Evolutionary conservation across 2,888 invertebrate genomes (phyloP), one percentile per base, ranked within the genome.

Genomic region (Poecilus cupreus): DNA sequence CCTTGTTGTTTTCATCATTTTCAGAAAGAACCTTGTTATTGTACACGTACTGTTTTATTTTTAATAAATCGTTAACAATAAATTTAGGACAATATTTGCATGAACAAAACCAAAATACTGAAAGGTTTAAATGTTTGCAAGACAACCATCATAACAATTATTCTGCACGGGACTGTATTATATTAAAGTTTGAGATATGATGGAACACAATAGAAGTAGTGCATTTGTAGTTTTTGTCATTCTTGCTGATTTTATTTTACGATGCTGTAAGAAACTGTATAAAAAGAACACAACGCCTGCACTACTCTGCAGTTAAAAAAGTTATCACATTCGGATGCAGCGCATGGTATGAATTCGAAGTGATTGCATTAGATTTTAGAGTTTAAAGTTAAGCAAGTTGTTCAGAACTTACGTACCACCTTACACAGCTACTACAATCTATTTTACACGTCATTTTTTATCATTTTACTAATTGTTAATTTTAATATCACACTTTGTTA

Each of bases 251-350:
- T 54, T 54, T 54, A 54, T 54, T 54, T 22, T 20, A 54, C 10
- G 20, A 51, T 51, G 20, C 6, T 2, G 3, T 18, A 20, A 20
- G 10, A 51, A 51, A 51, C 20, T 20, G 22, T 20, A 20, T 54
- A 11, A 16, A 20, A 18, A 54, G 54, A 54, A 54, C 22, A 11
- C 54, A 54, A 20, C 20, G 54, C 20, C 4, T 18, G 54, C 54
- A 22, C 0, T 32, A 32, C 32, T 32, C 32, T 20, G 22, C 54
- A 54, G 11, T 0, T 10, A 10, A 18, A 54, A 54, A 54, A 54
- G 54, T 54, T 54, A 54, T 54, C 54, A 54, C 22, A 54, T 54
- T 54, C 54, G 54, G 18, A 54, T 54, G 22, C 16, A 51, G 51
- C 3, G 54, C 54, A 20, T 54, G 54, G 20, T 54, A 18, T 54